These are phyloP conservation scores for Plagiodera versicolora DNA, from an alignment of 2,888 invertebrate genomes.

Conservation along the genomic window DNA sequence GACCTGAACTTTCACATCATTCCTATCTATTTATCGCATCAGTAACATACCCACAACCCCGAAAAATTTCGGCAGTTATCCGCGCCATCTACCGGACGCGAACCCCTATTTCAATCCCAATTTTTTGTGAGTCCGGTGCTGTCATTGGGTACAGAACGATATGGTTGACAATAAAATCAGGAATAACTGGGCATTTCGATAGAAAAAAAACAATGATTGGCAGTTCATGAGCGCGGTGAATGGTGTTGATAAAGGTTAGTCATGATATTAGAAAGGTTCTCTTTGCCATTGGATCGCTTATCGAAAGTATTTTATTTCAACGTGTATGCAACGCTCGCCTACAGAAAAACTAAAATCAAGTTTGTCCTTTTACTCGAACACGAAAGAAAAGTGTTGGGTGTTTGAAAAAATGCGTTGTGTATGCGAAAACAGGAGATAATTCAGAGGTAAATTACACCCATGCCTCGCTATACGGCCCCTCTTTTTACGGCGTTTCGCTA, in stretches of 20 bases:
- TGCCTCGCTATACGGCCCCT: no score
- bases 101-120: neutral
- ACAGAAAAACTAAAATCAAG: neutral
- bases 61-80: no score
- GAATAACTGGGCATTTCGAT: constrained; percentile 14
- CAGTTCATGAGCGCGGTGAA: constrained; percentile 21
- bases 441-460: no score
- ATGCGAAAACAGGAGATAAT: no score
- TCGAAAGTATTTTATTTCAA: constrained; percentile 14
- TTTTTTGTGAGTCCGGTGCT: neutral
- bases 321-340: neutral
- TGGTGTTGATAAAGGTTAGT: constrained; percentile 21
- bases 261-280: constrained; percentile 22
- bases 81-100: no score
- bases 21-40: no score
- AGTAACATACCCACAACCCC: no score
- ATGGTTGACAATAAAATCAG: constrained; percentile 21
- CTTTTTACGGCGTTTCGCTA: no score
- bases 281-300: constrained; percentile 11
- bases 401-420: no score
- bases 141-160: neutral
- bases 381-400: neutral
- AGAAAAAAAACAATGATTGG: constrained; percentile 14
- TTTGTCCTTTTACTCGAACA: neutral
- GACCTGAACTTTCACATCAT: no score